Base-by-base conservation (phyloP, 2,888 invertebrate genomes). In the Eupithecia pulchellata region DNA sequence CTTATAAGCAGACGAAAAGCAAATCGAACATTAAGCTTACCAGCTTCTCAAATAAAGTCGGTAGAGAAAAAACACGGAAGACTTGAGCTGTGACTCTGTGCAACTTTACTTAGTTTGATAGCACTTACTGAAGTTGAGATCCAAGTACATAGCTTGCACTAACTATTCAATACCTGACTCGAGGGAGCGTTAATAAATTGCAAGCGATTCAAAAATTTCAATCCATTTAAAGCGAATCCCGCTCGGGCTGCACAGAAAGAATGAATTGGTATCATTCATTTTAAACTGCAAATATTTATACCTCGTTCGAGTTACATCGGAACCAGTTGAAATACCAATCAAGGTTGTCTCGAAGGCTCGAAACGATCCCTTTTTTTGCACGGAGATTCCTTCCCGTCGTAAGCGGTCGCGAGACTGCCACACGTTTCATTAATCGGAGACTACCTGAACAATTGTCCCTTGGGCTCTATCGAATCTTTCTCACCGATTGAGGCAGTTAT, bases 361-460 rank as follows among this genome's bases (percentile, higher is more conserved):
- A 68, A 66, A 42, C 39, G 66, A 42, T 65, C 62, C 65, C 32
- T 64, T 75, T 77, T 47, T 76, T 74, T 71, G 65, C 61, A 60
- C 60, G 42, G 63, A 68, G 60, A 69, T 75, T 72, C 66, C 58
- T 64, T 72, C 60, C 62, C 36, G 42, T 9, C 20, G 42, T 20
- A 9, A 47, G 20, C 36, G 52, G 66, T 27, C 39, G 64, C 57
- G 68, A 60, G 58, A 47, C 42, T 13, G 27, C 34, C 64, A 67
- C 68, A 69, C 69, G 75, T 62, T 65, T 72, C 66, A 68, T 71
- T 73, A 68, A 72, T 71, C 68, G 47, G 64, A 63, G 66, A 64
- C 75, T 75, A 71, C 75, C 74, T 72, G 72, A 68, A 66, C 52
- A 74, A 75, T 74, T 74, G 69, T 74, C 75, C 74, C 74, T 63